These are phyloP conservation scores for Chaetogeoica ovagalla DNA, from an alignment of 2,888 invertebrate genomes.

Conservation along the genomic window DNA sequence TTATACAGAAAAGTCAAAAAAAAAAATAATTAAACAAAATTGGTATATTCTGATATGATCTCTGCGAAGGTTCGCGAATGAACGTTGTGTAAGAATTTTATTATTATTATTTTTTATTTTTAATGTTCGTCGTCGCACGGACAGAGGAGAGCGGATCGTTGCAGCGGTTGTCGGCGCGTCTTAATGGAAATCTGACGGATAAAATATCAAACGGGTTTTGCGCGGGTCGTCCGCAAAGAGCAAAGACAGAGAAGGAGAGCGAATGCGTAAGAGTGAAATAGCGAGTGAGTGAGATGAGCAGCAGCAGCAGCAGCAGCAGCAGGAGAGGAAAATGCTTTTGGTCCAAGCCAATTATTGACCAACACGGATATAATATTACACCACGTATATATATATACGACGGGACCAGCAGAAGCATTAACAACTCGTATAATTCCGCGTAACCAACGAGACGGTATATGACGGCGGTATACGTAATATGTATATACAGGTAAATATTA, in stretches of 20 bases:
- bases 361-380: conserved; percentile 27
- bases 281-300: too few relatives aligned
- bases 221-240: not conserved
- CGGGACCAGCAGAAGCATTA: not conserved
- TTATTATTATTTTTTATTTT: too few relatives aligned
- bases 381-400: too few relatives aligned
- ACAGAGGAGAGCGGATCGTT: not conserved
- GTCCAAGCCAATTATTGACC: conserved; percentile 41
- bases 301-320: too few relatives aligned
- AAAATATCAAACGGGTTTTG: conserved; percentile 33
- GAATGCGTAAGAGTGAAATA: not conserved
- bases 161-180: conserved; percentile 8
- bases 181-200: conserved; percentile 31
- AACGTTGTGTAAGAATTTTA: too few relatives aligned
- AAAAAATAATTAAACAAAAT: conserved; percentile 4
- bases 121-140: too few relatives aligned
- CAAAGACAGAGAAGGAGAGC: not conserved
- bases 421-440: not conserved
- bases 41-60: conserved; percentile 2
- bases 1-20: too few relatives aligned
- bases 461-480: not conserved
- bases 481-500: conserved; percentile 13
- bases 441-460: conserved; percentile 4
- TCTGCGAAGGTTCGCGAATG: not conserved
- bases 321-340: not conserved